Evolutionary conservation across 2,113 vertebrate species (phyloP).

Genomic region (Grammatotria lemairii): DNA sequence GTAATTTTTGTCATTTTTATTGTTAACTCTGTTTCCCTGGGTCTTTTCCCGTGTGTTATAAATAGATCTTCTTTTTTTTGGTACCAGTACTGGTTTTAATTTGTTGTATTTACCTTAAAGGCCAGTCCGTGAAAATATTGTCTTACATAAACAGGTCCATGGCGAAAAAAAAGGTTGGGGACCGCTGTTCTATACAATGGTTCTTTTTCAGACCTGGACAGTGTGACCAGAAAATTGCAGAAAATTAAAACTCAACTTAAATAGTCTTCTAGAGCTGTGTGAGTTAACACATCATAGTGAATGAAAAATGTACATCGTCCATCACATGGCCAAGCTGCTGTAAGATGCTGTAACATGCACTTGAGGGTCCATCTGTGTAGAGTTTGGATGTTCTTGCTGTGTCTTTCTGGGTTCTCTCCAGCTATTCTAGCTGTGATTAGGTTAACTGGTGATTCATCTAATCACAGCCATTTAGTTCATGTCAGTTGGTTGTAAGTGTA

Average conservation of each 20-base stretch:
- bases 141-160: rapidly evolving
- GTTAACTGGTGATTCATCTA: background rate
- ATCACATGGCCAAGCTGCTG: background rate
- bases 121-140: background rate
- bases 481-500: background rate
- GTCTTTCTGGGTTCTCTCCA: background rate
- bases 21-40: background rate
- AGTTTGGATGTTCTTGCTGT: background rate
- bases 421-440: background rate
- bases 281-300: background rate
- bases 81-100: background rate
- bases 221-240: background rate
- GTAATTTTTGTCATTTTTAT: background rate
- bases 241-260: background rate
- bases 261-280: background rate
- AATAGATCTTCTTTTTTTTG: background rate
- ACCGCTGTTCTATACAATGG: background rate
- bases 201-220: background rate
- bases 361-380: background rate
- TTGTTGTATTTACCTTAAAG: background rate
- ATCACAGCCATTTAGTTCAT: background rate
- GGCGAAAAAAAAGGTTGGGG: rapidly evolving
- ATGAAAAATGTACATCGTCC: background rate
- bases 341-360: background rate
- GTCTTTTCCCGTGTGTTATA: background rate